Evolutionary conservation across 2,888 invertebrate genomes (phyloP).

Genomic region (Polyploca ridens): DNA sequence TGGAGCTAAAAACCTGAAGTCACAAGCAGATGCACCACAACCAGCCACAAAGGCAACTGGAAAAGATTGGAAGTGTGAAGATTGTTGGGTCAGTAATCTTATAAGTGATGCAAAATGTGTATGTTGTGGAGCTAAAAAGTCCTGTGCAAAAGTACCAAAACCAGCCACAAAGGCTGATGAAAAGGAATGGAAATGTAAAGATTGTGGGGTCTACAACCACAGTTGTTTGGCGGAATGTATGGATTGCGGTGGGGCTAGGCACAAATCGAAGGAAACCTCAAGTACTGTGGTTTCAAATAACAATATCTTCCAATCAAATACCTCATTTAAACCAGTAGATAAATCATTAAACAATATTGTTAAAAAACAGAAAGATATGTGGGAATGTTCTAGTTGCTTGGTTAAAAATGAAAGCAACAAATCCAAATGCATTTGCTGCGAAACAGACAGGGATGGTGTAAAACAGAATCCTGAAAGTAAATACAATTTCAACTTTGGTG

Average conservation of each 20-base stretch:
- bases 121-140: slow-evolving; percentile 51
- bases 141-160: slow-evolving; percentile 21
- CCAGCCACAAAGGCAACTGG: slow-evolving; percentile 17
- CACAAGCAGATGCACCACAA: neutral
- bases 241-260: slow-evolving; percentile 54
- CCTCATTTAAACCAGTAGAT: slow-evolving; percentile 26
- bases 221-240: slow-evolving; percentile 50
- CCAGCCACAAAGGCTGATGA: slow-evolving; percentile 17
- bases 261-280: slow-evolving; percentile 30
- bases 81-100: slow-evolving; percentile 59
- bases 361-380: slow-evolving; percentile 54
- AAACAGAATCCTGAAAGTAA: slow-evolving; percentile 34
- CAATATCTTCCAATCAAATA: neutral
- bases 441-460: slow-evolving; percentile 40
- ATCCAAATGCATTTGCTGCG: slow-evolving; percentile 65
- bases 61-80: slow-evolving; percentile 54
- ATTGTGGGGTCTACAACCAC: slow-evolving; percentile 62
- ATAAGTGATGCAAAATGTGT: slow-evolving; percentile 46
- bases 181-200: slow-evolving; percentile 54
- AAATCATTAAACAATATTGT: slow-evolving; percentile 43
- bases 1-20: slow-evolving; percentile 38
- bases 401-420: slow-evolving; percentile 59
- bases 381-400: slow-evolving; percentile 70
- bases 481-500: slow-evolving; percentile 59
- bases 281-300: slow-evolving; percentile 20